Percentiles rank a stretch among this genome's conserved stretches.
Conservation (phyloP, 2,888 invertebrate genomes). For the Danaus chrysippus region DNA sequence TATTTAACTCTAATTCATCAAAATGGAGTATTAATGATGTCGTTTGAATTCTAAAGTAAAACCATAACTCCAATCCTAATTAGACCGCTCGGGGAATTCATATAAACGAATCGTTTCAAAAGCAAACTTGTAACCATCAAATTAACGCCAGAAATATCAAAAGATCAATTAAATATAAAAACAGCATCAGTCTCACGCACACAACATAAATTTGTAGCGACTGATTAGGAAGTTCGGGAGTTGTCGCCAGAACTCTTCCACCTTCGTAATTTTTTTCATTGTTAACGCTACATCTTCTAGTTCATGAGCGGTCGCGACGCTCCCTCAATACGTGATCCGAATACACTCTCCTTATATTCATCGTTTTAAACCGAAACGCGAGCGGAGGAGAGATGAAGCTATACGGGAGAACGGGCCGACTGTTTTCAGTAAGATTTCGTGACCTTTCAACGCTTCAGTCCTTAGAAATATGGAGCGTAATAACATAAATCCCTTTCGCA, state of each 20-base stretch:
- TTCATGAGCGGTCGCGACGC: conserved; percentile 71
- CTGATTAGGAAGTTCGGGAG: conserved; percentile 73
- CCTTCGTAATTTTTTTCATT: conserved; percentile 69
- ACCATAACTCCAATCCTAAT: conserved; percentile 13
- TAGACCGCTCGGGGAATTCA: conserved; percentile 20
- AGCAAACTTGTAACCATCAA: conserved; percentile 34
- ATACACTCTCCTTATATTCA: conserved; percentile 73
- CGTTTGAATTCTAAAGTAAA: conserved; percentile 6
- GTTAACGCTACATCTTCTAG: conserved; percentile 66
- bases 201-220: conserved; percentile 73
- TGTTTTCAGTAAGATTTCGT: conserved; percentile 71
- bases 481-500: conserved; percentile 79
- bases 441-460: conserved; percentile 77
- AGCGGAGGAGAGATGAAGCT: conserved; percentile 51
- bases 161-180: conserved; percentile 32
- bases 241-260: conserved; percentile 76
- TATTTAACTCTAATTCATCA: conserved; percentile 3
- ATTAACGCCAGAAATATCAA: conserved; percentile 40
- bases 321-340: conserved; percentile 67
- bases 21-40: conserved; percentile 4
- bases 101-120: conserved; percentile 26
- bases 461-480: conserved; percentile 78
- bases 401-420: conserved; percentile 47
- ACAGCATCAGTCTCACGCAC: conserved; percentile 53
- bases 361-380: conserved; percentile 66